Evolutionary conservation across 1,140 invertebrate species (phyloP), one percentile per base, ranked within the genome.

Genomic region (Tetramorium alpestre): DNA sequence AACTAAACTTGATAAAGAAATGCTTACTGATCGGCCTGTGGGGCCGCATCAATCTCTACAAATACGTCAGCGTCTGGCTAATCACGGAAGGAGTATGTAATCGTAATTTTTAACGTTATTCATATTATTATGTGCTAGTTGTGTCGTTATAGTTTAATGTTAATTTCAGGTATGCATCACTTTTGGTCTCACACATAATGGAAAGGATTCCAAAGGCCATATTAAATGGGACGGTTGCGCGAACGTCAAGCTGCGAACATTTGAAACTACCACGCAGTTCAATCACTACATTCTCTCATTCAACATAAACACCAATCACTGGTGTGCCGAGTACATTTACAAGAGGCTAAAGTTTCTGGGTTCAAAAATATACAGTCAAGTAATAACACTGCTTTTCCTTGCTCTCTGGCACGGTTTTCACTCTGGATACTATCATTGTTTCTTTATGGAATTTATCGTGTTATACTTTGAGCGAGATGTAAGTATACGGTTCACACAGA

Each of bases 401-500:
- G 98, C 99, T 0, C 86, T 99, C 0, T 99, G 99, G 99, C 99
- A 99, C 94, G 99, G 99, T 18, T 96, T 98, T 58, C 97, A 98
- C 90, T 97, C 97, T 13, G 98, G 98, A 3, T 99, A 99, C 92
- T 99, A 99, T 92, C 96, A 98, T 88, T 97, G 97, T 64, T 99
- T 99, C 95, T 97, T 98, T 58, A 97, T 99, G 94, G 99, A 99
- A 93, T 99, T 99, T 92, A 94, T 98, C 28, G 97, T 99, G 60
- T 98, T 99, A 92, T 97, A 97, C 87, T 97, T 98, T 89, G 99
- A 99, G 93, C 98, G 97, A 96, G 98, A 98, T 93, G 98, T 98
- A 95, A 97, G 97, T 96, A 81, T 88, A 13, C 11, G 33, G n/a
- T 8, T 65, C 38, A 10, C 3, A 41, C 54, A 28, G 25, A n/a